Evolutionary conservation across 1,140 invertebrate genomes (phyloP).

Genomic region (Holcopasites calliopsidis): DNA sequence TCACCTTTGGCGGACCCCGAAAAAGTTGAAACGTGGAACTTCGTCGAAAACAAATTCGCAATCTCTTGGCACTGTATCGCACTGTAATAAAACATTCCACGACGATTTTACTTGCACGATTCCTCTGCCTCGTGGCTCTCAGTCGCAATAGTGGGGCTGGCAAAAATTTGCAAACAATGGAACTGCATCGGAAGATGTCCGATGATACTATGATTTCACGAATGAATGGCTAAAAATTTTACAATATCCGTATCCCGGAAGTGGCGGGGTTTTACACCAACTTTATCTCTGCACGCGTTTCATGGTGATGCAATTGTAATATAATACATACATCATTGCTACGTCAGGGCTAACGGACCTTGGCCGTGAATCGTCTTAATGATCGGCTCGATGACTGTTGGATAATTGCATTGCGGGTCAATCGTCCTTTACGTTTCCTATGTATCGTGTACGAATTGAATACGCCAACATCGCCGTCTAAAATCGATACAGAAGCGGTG

Average conservation of each 20-base stretch:
- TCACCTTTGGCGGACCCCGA: neutral
- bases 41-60: neutral
- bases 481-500: too few relatives aligned
- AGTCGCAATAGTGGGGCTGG: neutral
- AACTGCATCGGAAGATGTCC: neutral
- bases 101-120: neutral
- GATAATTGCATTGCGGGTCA: neutral
- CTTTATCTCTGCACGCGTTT: too few relatives aligned
- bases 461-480: too few relatives aligned
- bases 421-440: neutral
- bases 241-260: too few relatives aligned
- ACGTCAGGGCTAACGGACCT: slow-evolving; percentile 15
- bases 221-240: neutral
- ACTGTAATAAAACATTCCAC: neutral
- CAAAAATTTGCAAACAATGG: neutral
- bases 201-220: neutral
- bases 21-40: neutral
- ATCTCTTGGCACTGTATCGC: neutral
- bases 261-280: too few relatives aligned
- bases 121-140: too few relatives aligned
- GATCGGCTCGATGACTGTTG: slow-evolving; percentile 18
- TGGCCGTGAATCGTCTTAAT: slow-evolving; percentile 34
- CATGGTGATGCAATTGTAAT: slow-evolving; percentile 11
- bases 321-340: neutral
- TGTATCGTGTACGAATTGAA: too few relatives aligned